Base-by-base conservation (phyloP, 2,888 invertebrate species). In the Eupithecia exiguata region DNA sequence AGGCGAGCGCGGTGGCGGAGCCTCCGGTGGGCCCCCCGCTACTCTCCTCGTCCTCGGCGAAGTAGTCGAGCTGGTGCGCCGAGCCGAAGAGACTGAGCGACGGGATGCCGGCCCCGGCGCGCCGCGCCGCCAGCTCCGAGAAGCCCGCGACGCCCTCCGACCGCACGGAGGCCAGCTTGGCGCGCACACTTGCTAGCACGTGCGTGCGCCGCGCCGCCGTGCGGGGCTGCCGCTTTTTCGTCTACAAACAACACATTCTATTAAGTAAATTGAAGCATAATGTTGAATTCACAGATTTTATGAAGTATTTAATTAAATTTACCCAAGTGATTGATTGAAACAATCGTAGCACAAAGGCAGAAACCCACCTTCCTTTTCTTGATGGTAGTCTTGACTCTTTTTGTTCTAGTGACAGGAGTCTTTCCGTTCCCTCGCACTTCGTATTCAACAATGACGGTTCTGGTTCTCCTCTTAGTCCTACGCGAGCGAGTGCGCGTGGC, bases 1-100 rank as follows among this genome's bases (percentile, higher is more conserved):
- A 63, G 63, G 65, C 65, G 40, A 38, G 65, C 12, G 65, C 65
- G 30, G 85, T 85, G 25, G 95, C 93, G 65, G 10, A 21, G n/a
- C 53, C 94, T 87, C 21, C 94, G 21, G 94, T 91, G 58, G 91
- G 86, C 76, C 91, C 86, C 71, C 88, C 89, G 63, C 86, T 82
- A 46, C 75, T 82, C 36, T 36, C 49, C 69, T 81, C 87, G 38
- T 95, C 95, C 68, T 95, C 95, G 0, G 95, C 92, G 88, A 96
- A 96, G 87, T 96, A 97, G 79, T 97, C 96, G 70, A 98, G 92
- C 77, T 96, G 95, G 83, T 97, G 95, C 68, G 95, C 92, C 79
- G 93, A 91, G 14, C 97, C 97, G 84, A 97, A 96, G 46, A 98
- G 89, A 76, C 87, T 88, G 66, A 93, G 88, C 49, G 89, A 68